Conservation (phyloP, 2,888 invertebrate genomes). For the Hymenopus coronatus region DNA sequence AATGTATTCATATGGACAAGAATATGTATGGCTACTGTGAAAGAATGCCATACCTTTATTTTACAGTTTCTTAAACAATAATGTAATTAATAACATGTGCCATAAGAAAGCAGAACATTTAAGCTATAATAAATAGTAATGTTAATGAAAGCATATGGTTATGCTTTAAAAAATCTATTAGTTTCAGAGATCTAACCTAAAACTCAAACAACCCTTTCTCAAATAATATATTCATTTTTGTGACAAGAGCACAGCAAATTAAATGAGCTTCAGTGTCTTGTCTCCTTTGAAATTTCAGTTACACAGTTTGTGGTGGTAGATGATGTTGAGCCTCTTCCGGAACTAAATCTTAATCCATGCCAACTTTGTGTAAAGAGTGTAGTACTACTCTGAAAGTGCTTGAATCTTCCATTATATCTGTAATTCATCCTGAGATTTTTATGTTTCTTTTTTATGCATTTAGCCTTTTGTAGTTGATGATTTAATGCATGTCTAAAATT, state of each 20-base stretch:
- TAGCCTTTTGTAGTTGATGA: constrained; percentile 13
- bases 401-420: not conserved
- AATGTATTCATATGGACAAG: too few species aligned
- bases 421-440: not conserved
- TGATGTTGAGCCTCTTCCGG: not conserved
- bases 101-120: too few species aligned
- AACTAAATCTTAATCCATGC: not conserved
- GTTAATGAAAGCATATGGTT: not conserved
- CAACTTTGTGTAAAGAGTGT: not conserved
- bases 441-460: not conserved
- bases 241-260: not conserved
- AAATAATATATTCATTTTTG: not conserved
- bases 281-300: not conserved
- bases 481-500: constrained; percentile 29
- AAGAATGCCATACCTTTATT: too few species aligned
- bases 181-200: not conserved
- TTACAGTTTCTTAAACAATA: too few species aligned
- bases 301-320: constrained; percentile 12
- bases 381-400: not conserved
- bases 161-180: not conserved
- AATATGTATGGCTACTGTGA: too few species aligned
- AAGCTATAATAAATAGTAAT: not conserved
- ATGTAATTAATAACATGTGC: too few species aligned
- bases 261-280: not conserved
- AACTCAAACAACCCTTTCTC: not conserved